Conservation (phyloP, 37 sponge, comb jelly and placozoan genomes). For the Oopsacas minuta region DNA sequence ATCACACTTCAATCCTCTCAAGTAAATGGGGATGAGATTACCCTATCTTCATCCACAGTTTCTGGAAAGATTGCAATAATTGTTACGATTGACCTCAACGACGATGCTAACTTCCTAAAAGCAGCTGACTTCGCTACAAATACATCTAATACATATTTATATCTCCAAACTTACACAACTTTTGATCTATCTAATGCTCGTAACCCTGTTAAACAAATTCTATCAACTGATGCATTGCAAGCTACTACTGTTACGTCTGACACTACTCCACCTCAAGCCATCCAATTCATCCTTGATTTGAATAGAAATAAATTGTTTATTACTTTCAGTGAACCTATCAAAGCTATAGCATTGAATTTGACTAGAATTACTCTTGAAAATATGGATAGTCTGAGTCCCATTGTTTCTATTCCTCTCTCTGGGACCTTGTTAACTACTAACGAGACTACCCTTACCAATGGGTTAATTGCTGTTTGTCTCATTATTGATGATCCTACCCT, state of each 20-base stretch:
- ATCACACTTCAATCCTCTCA: constrained; percentile 35
- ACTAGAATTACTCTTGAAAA: constrained; percentile 38
- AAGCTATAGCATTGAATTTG: constrained; percentile 33
- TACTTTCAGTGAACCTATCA: constrained; percentile 61
- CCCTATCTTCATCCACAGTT: constrained; percentile 32
- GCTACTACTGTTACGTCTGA: constrained; percentile 34
- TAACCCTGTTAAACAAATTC: constrained; percentile 37
- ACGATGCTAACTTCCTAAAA: constrained; percentile 58
- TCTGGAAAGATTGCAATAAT: constrained; percentile 22
- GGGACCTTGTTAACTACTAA: neutral
- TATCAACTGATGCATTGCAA: constrained; percentile 14
- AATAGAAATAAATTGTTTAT: constrained; percentile 32
- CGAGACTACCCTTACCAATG: neutral
- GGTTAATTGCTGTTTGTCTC: neutral
- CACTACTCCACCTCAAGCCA: constrained; percentile 35
- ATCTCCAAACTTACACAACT: constrained; percentile 20
- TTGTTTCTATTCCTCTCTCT: constrained; percentile 16
- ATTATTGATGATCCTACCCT: neutral
- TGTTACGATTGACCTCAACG: constrained; percentile 25
- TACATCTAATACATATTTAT: constrained; percentile 27
- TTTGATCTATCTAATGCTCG: constrained; percentile 31
- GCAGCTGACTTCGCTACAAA: constrained; percentile 39
- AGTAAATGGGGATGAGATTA: neutral
- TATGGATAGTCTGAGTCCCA: neutral
- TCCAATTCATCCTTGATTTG: constrained; percentile 41